Evolutionary conservation across 2,888 invertebrate species (phyloP).

Genomic region (Cephus sareptanus): DNA sequence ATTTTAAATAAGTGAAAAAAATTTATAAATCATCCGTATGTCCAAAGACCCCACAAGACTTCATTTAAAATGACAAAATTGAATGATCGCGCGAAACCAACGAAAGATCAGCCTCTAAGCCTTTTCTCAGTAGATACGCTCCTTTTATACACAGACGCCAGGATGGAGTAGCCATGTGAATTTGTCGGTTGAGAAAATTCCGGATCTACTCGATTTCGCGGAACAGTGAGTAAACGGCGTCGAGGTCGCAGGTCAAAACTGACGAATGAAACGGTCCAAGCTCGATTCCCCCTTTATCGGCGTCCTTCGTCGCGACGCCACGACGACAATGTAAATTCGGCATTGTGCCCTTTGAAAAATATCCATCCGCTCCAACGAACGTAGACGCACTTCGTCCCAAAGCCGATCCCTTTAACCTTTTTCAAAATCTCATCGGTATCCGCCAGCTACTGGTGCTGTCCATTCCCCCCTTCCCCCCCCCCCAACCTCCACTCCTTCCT

Average conservation of each 20-base stretch:
- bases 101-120: neutral
- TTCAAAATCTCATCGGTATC: slow-evolving; percentile 25
- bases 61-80: neutral
- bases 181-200: slow-evolving; percentile 1
- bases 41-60: neutral
- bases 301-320: slow-evolving; percentile 4
- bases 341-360: slow-evolving; percentile 46
- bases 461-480: neutral
- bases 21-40: neutral
- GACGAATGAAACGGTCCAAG: slow-evolving; percentile 39
- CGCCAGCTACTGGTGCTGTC: slow-evolving; percentile 11
- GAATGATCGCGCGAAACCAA: neutral
- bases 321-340: slow-evolving; percentile 46
- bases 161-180: neutral
- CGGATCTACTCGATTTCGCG: slow-evolving; percentile 18
- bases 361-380: slow-evolving; percentile 9
- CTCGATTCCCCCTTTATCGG: slow-evolving; percentile 14
- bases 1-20: no score
- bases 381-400: slow-evolving; percentile 5
- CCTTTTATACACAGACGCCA: neutral
- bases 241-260: slow-evolving; percentile 36
- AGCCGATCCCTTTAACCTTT: slow-evolving; percentile 2
- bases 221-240: slow-evolving; percentile 44
- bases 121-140: neutral
- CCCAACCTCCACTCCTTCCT: neutral